Evolutionary conservation across 2,797 vertebrate species (phyloP).

Genomic region (Poeciliopsis infans): DNA sequence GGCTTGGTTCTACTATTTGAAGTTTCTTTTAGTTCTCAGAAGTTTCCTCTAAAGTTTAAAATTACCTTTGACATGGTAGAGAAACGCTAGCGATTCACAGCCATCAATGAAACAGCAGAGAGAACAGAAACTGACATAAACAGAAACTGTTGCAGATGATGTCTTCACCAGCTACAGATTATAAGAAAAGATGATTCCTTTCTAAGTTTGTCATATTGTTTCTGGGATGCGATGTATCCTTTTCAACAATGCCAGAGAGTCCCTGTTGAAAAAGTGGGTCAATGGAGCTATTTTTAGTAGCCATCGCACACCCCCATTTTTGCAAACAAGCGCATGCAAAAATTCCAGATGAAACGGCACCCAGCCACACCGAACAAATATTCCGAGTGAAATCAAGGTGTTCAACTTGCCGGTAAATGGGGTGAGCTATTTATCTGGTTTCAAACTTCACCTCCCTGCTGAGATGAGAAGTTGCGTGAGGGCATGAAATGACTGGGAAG

Average conservation of each 20-base stretch:
- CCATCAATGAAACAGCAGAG: slow-evolving; percentile 14
- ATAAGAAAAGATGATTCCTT: slow-evolving; percentile 35
- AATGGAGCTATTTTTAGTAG: slow-evolving; percentile 81
- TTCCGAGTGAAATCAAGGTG: slow-evolving; percentile 65
- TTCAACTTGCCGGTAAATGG: slow-evolving; percentile 69
- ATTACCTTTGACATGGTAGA: background rate
- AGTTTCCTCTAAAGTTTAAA: slow-evolving; percentile 24
- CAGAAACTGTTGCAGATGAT: slow-evolving; percentile 27
- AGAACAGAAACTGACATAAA: slow-evolving; percentile 17
- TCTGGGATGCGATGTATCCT: slow-evolving; percentile 59
- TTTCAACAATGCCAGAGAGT: slow-evolving; percentile 70
- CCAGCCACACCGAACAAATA: slow-evolving; percentile 66
- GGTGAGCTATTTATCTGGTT: slow-evolving; percentile 76
- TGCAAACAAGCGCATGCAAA: slow-evolving; percentile 74
- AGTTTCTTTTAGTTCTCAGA: background rate
- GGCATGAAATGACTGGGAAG: slow-evolving; percentile 59
- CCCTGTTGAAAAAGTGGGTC: slow-evolving; percentile 78
- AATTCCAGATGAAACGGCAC: slow-evolving; percentile 66
- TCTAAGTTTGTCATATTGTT: slow-evolving; percentile 42
- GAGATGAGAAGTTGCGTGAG: slow-evolving; percentile 70
- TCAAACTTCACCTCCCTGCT: slow-evolving; percentile 75
- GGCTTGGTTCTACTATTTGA: background rate
- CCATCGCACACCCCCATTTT: slow-evolving; percentile 61
- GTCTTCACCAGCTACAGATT: slow-evolving; percentile 37
- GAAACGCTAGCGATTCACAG: slow-evolving; percentile 12